Evolutionary conservation across 2,888 invertebrate genomes (phyloP).

Genomic region (Tupiocoris notatus): DNA sequence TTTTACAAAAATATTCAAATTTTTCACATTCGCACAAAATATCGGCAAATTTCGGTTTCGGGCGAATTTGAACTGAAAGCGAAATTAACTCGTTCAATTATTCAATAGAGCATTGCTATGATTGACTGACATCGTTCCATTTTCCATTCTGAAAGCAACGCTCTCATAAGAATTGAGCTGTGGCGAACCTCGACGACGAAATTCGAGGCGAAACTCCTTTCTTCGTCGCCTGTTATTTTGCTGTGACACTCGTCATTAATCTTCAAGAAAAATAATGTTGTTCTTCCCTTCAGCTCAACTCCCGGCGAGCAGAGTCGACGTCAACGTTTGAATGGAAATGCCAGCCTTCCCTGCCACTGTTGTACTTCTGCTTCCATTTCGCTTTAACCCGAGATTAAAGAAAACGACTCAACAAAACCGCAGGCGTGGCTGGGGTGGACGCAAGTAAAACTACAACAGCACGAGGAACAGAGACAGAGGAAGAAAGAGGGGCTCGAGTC

Average conservation of each 20-base stretch:
- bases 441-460: not conserved
- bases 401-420: slow-evolving; percentile 23
- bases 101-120: too few relatives aligned
- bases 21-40: too few relatives aligned
- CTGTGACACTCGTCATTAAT: slow-evolving; percentile 29
- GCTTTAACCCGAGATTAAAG: slow-evolving; percentile 18
- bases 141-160: too few relatives aligned
- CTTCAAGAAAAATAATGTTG: slow-evolving; percentile 29
- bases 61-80: too few relatives aligned
- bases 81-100: too few relatives aligned
- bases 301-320: not conserved
- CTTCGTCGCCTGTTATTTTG: slow-evolving; percentile 20
- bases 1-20: too few relatives aligned
- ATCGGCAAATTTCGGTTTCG: too few relatives aligned
- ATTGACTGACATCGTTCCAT: too few relatives aligned
- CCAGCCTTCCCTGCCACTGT: not conserved
- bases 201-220: not conserved
- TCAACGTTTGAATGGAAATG: slow-evolving; percentile 28
- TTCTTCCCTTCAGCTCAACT: slow-evolving; percentile 4
- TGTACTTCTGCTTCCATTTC: not conserved
- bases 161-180: not conserved
- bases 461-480: not conserved
- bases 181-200: not conserved
- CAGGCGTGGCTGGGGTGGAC: not conserved
- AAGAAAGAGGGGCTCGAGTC: not conserved